Conservation (phyloP, 2,113 vertebrate species). For the Cervus canadensis region DNA sequence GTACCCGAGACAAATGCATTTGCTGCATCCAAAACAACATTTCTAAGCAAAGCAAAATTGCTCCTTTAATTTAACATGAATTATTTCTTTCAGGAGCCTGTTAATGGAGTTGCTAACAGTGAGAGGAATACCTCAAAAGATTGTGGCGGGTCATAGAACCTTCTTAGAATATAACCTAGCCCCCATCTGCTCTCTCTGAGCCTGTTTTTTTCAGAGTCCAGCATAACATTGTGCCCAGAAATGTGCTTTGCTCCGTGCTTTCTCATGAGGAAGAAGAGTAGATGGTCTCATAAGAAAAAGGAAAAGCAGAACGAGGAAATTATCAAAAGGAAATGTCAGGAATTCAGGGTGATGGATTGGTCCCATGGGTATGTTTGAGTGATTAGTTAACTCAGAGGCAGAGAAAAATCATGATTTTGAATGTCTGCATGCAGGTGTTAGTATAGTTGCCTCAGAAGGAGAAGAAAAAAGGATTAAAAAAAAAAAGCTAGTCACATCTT, state of each 20-base stretch:
- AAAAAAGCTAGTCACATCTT: conserved; percentile 48
- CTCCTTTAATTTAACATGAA: neutral
- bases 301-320: neutral
- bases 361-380: neutral
- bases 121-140: neutral
- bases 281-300: neutral
- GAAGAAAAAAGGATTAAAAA: neutral
- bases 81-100: neutral
- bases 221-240: neutral
- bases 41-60: neutral
- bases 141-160: neutral
- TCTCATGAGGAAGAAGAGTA: neutral
- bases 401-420: conserved; percentile 19
- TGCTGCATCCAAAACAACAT: neutral
- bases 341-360: neutral
- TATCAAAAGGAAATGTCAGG: neutral
- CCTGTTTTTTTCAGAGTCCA: neutral
- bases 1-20: neutral
- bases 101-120: neutral
- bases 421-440: conserved; percentile 54
- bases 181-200: neutral
- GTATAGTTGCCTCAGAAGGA: conserved; percentile 21
- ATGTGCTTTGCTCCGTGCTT: neutral
- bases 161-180: neutral
- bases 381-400: conserved; percentile 9